phyloP scores from a whole-genome alignment of 2,113 vertebrate species.

The Rutilus rutilus region DNA sequence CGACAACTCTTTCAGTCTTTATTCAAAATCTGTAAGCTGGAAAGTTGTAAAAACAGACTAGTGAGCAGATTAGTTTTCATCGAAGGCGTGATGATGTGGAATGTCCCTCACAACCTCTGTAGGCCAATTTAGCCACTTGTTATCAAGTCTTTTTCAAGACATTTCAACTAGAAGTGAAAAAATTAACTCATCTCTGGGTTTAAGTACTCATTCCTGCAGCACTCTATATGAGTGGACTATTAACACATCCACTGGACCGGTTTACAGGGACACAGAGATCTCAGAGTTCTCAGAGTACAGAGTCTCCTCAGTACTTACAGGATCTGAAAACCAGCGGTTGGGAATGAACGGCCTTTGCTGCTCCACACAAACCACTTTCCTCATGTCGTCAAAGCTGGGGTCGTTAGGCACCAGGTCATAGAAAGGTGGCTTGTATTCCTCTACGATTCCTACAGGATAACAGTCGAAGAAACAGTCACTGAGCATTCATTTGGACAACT shows the following conservation, averaged over 20 bases:
- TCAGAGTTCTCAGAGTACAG: too few species aligned
- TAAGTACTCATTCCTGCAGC: neutral
- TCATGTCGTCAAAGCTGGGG: slow-evolving; percentile 85
- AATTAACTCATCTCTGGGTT: neutral
- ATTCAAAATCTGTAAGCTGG: neutral
- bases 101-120: neutral
- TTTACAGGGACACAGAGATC: neutral
- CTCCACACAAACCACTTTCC: slow-evolving; percentile 83
- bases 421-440: slow-evolving; percentile 83
- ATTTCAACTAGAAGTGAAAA: neutral
- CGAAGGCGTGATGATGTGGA: neutral
- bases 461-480: neutral
- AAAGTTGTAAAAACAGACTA: neutral
- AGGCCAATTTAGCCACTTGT: neutral
- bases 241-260: neutral
- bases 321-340: slow-evolving; percentile 84
- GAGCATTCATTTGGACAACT: neutral
- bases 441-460: slow-evolving; percentile 75
- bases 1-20: neutral
- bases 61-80: neutral
- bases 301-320: slow-evolving; percentile 66
- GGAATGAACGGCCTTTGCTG: slow-evolving; percentile 83
- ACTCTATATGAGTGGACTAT: neutral
- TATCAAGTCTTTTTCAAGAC: neutral
- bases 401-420: slow-evolving; percentile 82